Evolutionary conservation across 2,113 vertebrate species (phyloP).

Genomic region (Notiomystis cincta): DNA sequence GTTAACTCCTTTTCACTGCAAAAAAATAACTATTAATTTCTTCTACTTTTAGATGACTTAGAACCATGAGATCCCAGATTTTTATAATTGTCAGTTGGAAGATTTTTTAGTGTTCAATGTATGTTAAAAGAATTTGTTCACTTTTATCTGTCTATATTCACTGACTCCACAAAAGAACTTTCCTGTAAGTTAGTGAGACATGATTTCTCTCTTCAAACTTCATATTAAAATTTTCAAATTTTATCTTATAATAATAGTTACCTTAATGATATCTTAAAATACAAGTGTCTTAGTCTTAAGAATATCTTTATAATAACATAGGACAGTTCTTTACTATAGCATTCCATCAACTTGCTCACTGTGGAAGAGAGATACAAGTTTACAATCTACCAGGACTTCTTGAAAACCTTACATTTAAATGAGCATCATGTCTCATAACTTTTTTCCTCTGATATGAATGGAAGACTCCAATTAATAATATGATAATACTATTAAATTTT

Average conservation of each 20-base stretch:
- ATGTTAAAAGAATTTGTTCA: neutral
- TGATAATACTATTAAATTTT: neutral
- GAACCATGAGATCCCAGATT: neutral
- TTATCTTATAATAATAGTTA: neutral
- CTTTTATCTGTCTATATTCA: neutral
- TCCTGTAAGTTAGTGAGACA: neutral
- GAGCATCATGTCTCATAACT: neutral
- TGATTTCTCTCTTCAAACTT: neutral
- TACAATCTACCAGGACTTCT: neutral
- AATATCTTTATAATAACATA: neutral
- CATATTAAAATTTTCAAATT: neutral
- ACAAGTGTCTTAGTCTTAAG: neutral
- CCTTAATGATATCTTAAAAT: neutral
- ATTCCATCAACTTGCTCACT: neutral
- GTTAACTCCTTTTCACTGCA: neutral
- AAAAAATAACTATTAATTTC: neutral
- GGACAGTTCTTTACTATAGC: neutral
- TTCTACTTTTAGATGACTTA: neutral
- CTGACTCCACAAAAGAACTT: neutral
- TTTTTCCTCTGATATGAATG: neutral
- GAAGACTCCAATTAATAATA: neutral
- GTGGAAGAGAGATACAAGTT: neutral
- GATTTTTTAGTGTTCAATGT: neutral
- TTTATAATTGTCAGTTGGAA: neutral
- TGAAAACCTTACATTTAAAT: neutral